Conservation (phyloP, 2,888 invertebrate species). For the Hedychridium roseum region DNA sequence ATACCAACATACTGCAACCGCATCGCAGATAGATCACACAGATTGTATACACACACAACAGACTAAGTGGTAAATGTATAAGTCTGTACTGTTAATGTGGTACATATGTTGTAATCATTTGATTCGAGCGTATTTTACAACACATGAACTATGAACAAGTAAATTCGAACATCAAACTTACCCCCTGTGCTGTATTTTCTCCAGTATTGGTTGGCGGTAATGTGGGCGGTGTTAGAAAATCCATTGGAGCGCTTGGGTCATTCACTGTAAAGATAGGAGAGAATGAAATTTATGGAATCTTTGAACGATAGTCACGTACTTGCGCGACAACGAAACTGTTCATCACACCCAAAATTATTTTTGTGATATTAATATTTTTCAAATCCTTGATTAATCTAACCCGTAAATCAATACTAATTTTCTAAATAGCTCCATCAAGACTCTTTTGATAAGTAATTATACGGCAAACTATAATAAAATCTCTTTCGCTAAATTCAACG, state of each 20-base stretch:
- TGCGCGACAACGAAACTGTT: too few relatives aligned
- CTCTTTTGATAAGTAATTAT: too few relatives aligned
- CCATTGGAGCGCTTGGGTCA: constrained; percentile 68
- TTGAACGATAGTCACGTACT: too few relatives aligned
- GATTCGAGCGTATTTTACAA: constrained; percentile 4
- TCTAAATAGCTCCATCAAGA: too few relatives aligned
- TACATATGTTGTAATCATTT: constrained; percentile 24
- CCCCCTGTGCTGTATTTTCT: constrained; percentile 54
- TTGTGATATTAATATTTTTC: too few relatives aligned
- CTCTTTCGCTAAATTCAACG: background rate
- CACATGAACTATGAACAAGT: constrained; percentile 3
- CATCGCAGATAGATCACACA: constrained; percentile 23
- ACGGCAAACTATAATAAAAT: constrained; percentile 3
- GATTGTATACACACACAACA: constrained; percentile 12
- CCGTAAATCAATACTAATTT: too few relatives aligned
- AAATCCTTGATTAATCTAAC: too few relatives aligned
- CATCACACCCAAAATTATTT: too few relatives aligned
- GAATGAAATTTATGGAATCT: too few relatives aligned
- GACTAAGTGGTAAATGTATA: constrained; percentile 20
- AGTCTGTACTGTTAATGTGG: constrained; percentile 43
- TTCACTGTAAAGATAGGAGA: constrained; percentile 52
- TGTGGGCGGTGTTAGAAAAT: constrained; percentile 66
- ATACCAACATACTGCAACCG: constrained; percentile 47
- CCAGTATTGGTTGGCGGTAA: constrained; percentile 39
- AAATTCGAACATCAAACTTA: constrained; percentile 39